Evolutionary conservation across 2,888 invertebrate species (phyloP).

Genomic region (Crioceris asparagi): DNA sequence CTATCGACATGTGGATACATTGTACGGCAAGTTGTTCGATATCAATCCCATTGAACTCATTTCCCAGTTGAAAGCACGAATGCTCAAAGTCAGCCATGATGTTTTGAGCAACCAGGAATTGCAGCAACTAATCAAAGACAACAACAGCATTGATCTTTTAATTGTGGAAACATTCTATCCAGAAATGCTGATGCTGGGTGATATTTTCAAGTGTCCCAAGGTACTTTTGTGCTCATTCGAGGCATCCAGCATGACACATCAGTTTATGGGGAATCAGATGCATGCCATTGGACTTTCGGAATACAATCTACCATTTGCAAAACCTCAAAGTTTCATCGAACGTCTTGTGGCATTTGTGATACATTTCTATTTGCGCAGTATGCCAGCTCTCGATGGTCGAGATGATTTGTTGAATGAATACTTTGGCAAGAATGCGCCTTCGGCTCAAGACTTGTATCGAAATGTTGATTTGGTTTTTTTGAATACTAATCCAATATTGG

Average conservation of each 20-base stretch:
- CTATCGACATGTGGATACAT: slow-evolving; percentile 20
- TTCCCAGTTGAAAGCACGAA: too few species aligned
- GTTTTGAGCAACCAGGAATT: neutral
- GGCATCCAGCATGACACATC: slow-evolving; percentile 9
- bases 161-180: slow-evolving; percentile 20
- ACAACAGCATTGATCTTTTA: slow-evolving; percentile 21
- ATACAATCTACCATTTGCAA: slow-evolving; percentile 13
- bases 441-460: slow-evolving; percentile 19
- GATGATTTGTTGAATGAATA: slow-evolving; percentile 17
- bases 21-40: neutral
- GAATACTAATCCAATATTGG: slow-evolving; percentile 28
- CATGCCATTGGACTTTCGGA: slow-evolving; percentile 20
- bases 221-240: slow-evolving; percentile 21
- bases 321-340: slow-evolving; percentile 33
- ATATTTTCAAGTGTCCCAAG: slow-evolving; percentile 19
- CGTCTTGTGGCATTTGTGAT: slow-evolving; percentile 15
- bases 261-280: slow-evolving; percentile 18
- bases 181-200: slow-evolving; percentile 18
- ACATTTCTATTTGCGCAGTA: slow-evolving; percentile 1
- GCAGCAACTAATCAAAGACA: slow-evolving; percentile 5
- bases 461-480: slow-evolving; percentile 27
- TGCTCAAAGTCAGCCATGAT: neutral
- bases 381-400: slow-evolving; percentile 5
- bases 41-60: neutral
- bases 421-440: slow-evolving; percentile 23